Conservation (phyloP, 2,888 invertebrate genomes). For the Cerceris ruficornis region DNA sequence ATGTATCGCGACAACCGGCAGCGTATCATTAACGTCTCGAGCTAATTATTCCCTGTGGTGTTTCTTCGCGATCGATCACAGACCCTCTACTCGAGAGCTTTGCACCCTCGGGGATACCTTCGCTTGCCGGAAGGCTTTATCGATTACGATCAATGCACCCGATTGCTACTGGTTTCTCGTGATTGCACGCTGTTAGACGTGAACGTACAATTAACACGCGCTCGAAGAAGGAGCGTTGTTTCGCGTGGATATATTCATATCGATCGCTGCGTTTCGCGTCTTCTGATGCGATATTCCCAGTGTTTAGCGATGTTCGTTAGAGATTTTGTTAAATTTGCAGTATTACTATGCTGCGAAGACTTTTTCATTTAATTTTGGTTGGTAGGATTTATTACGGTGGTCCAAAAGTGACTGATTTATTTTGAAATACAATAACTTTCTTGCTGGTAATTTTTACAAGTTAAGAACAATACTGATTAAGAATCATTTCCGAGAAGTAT, state of each 20-base stretch:
- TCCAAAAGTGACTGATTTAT: not conserved
- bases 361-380: not conserved
- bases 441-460: too few species aligned
- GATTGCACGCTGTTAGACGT: not conserved
- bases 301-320: too few species aligned
- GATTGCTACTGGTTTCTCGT: not conserved
- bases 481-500: too few species aligned
- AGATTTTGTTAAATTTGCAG: too few species aligned
- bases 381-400: not conserved
- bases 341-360: not conserved
- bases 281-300: too few species aligned
- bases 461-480: too few species aligned
- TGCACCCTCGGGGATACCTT: not conserved
- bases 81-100: not conserved
- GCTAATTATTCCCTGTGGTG: conserved; percentile 39
- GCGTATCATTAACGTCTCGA: not conserved
- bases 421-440: too few species aligned
- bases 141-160: not conserved
- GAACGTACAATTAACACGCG: too few species aligned
- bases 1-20: not conserved
- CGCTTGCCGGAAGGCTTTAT: not conserved
- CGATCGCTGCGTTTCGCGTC: too few species aligned
- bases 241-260: too few species aligned
- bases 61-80: conserved; percentile 26
- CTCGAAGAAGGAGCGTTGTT: too few species aligned